These are phyloP conservation scores for Hylaea fasciaria DNA, from an alignment of 2,888 invertebrate genomes.

Conservation along the genomic window DNA sequence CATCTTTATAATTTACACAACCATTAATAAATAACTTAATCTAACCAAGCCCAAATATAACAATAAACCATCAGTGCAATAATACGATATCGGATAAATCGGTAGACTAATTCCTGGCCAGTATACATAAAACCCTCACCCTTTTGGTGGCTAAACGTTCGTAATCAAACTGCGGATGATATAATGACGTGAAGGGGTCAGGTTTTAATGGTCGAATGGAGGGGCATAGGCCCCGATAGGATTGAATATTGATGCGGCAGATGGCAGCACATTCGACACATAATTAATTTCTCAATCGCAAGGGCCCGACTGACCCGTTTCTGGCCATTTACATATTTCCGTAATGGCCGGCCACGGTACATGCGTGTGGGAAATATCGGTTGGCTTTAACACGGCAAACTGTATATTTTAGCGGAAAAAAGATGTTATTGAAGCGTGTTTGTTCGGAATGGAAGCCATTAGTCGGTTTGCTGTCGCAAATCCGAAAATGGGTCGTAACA, in stretches of 20 bases:
- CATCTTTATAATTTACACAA: too few species aligned
- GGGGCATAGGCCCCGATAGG: slow-evolving; percentile 67
- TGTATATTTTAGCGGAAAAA: slow-evolving; percentile 24
- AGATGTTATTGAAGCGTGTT: slow-evolving; percentile 26
- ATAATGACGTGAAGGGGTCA: slow-evolving; percentile 52
- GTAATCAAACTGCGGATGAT: slow-evolving; percentile 40
- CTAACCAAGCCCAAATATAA: slow-evolving; percentile 37
- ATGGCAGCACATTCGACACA: slow-evolving; percentile 77
- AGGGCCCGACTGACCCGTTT: slow-evolving; percentile 55
- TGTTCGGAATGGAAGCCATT: slow-evolving; percentile 18
- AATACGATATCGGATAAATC: slow-evolving; percentile 55
- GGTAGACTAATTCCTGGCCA: slow-evolving; percentile 46
- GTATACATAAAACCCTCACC: slow-evolving; percentile 40
- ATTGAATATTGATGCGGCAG: slow-evolving; percentile 82
- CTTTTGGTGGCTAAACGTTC: slow-evolving; percentile 41
- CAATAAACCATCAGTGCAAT: slow-evolving; percentile 52
- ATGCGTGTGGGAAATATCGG: slow-evolving; percentile 15
- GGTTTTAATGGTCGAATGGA: slow-evolving; percentile 50
- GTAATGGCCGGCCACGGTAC: slow-evolving; percentile 18
- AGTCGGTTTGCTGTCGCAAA: slow-evolving; percentile 19
- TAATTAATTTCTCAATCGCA: slow-evolving; percentile 77
- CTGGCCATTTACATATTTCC: slow-evolving; percentile 59
- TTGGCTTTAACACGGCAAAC: slow-evolving; percentile 20
- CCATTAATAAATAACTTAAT: slow-evolving; percentile 16
- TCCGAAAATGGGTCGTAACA: slow-evolving; percentile 21